Conservation (phyloP, 2,888 invertebrate species). For the Cecidostiba fungosa region DNA sequence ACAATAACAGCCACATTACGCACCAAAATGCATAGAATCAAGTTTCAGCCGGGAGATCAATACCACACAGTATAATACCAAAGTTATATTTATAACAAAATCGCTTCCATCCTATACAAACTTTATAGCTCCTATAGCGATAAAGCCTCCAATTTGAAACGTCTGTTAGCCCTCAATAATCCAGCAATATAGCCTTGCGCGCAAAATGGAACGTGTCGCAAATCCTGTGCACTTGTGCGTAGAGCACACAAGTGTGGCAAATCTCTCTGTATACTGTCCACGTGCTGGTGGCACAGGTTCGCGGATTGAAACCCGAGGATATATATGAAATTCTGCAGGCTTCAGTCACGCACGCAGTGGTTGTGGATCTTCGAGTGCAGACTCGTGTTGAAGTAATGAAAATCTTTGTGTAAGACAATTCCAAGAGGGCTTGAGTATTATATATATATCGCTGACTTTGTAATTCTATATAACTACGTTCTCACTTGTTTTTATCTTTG, state of each 20-base stretch:
- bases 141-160: neutral
- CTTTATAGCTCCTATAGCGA: neutral
- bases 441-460: no score
- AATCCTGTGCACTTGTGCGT: neutral
- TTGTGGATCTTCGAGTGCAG: neutral
- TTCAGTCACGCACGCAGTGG: neutral
- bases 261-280: neutral
- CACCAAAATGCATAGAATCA: no score
- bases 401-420: neutral
- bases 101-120: neutral
- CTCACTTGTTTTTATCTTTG: no score
- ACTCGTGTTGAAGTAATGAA: neutral
- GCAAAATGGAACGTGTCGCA: neutral
- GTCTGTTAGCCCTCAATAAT: neutral
- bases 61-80: neutral
- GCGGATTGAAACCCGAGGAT: neutral
- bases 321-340: no score
- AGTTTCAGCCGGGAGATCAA: neutral
- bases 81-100: neutral
- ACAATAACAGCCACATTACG: neutral
- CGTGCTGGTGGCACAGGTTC: neutral
- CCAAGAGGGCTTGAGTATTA: neutral
- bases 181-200: neutral
- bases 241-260: neutral
- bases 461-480: no score